These are phyloP conservation scores for Rhynchotus rufescens DNA, from an alignment of 2,797 vertebrate species.

Conservation along the genomic window DNA sequence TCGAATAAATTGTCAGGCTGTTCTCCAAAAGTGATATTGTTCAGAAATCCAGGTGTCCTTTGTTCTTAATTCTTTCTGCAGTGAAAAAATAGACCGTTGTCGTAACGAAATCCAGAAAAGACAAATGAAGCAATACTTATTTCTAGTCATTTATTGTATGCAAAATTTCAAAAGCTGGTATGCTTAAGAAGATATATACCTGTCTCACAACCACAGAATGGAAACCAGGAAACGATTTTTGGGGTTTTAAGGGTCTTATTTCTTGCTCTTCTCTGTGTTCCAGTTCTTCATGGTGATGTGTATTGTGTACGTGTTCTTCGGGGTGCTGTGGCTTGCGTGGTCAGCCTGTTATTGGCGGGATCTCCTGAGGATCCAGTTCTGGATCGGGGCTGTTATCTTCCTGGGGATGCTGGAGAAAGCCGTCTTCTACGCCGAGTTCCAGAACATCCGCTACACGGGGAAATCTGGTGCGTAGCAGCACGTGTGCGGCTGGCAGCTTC, in stretches of 20 bases:
- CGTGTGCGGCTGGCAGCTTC: neutral
- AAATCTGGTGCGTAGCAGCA: conserved; percentile 85
- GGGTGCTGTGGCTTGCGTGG: conserved; percentile 94
- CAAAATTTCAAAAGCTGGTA: neutral
- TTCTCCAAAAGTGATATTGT: neutral
- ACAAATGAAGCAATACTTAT: neutral
- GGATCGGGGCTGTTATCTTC: conserved; percentile 95
- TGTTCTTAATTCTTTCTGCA: neutral
- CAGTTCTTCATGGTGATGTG: conserved; percentile 95
- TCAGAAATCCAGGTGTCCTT: neutral
- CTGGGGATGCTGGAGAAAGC: conserved; percentile 96
- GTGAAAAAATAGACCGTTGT: neutral
- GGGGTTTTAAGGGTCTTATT: conserved; percentile 31
- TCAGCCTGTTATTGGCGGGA: conserved; percentile 94
- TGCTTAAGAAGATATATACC: neutral
- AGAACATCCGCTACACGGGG: conserved; percentile 92
- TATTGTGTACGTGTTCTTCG: conserved; percentile 93
- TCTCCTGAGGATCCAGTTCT: conserved; percentile 94
- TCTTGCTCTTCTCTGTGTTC: conserved; percentile 24
- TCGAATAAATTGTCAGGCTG: neutral
- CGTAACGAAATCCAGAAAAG: neutral
- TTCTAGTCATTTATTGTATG: neutral
- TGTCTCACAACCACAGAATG: neutral
- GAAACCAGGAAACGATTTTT: neutral
- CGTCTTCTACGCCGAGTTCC: conserved; percentile 95